Base-by-base conservation (phyloP, 2,113 vertebrate genomes). In the Fulmarus glacialis region DNA sequence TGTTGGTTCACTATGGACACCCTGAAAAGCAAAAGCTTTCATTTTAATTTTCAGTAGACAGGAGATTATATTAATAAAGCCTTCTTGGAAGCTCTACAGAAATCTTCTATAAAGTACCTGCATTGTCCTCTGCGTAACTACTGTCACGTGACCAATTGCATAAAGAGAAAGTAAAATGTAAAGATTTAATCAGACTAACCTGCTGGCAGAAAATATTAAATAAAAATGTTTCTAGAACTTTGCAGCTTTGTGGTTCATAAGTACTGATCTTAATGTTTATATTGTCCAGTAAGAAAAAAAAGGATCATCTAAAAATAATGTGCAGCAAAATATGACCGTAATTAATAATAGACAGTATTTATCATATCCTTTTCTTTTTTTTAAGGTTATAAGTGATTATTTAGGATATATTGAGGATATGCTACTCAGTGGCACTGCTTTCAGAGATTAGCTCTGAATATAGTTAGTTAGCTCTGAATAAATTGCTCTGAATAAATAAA, bases 11-110 rank as follows among this genome's bases (percentile, higher is more conserved):
- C 75, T 91, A 71, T 77, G 91, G 96, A 90, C 47, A 93, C 23
- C 75, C 5, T 86, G 38, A 77, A 95, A 93, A 82, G 7, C 34
- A 92, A 95, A 80, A 84, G 2, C 32, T 80, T 58, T 91, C 17
- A 32, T 94, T 90, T 78, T 84, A 45, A 47, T 95, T 96, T 96
- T 96, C 85, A 94, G 81, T 94, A 89, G 70, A 93, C 73, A 88
- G 78, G 47, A 93, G 32, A 58, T 82, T 93, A 53, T 34, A 74
- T 64, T 89, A 96, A 89, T 63, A 62, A 40, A 59, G 4, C 8
- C 15, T 82, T 70, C 26, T 42, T 4, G 8, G 50, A 93, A 63
- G 9, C 16, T 45, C 38, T 87, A 68, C n/a, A 72, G 83, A 71
- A 86, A 24, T 45, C 62, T 73, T 17, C 32, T 79, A 48, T 83